Percentiles rank a stretch among this genome's conserved stretches.
Evolutionary conservation across 1,140 invertebrate genomes (phyloP).

Genomic region (Acromyrmex echinatior): DNA sequence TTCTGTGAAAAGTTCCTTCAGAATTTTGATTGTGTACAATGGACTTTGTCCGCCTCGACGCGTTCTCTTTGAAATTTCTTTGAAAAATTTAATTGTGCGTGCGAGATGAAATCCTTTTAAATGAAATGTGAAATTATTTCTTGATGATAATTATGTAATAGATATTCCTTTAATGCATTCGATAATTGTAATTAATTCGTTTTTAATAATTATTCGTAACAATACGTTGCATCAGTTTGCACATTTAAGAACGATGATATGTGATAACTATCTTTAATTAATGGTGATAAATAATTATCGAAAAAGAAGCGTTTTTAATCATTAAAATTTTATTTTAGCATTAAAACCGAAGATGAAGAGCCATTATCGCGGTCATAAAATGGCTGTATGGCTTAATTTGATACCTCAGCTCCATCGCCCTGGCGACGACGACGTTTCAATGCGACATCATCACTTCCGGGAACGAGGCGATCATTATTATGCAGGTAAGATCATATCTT

Average conservation of each 20-base stretch:
- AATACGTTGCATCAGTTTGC: not conserved
- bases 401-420: conserved; percentile 95
- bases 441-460: conserved; percentile 93
- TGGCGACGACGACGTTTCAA: conserved; percentile 91
- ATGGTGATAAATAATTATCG: not conserved
- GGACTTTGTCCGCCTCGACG: not conserved
- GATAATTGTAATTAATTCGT: not conserved
- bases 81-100: conserved; percentile 40
- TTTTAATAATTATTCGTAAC: not conserved
- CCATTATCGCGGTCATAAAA: conserved; percentile 96
- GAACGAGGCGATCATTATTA: conserved; percentile 91
- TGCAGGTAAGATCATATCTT: conserved; percentile 87
- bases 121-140: not conserved
- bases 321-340: conserved; percentile 86
- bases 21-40: conserved; percentile 49
- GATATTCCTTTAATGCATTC: not conserved
- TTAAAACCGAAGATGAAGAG: conserved; percentile 91
- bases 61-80: conserved; percentile 12
- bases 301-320: not conserved
- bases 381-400: conserved; percentile 96
- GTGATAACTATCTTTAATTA: not conserved
- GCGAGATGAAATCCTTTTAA: not conserved
- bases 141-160: not conserved
- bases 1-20: not conserved
- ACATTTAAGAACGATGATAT: not conserved